These are phyloP conservation scores for Nymphalis urticae DNA, from an alignment of 2,888 invertebrate genomes.

Conservation along the genomic window DNA sequence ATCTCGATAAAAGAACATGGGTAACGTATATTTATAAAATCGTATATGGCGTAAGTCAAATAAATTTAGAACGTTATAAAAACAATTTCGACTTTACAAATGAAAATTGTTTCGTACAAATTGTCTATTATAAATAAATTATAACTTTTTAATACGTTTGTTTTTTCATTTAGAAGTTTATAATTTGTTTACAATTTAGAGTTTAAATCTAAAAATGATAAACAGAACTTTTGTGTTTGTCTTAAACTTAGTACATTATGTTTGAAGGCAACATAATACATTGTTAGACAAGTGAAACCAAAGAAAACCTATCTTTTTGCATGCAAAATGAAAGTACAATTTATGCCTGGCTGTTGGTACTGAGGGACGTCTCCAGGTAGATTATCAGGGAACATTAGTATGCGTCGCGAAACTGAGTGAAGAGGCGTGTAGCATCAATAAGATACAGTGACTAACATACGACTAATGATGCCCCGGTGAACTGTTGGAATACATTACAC, in stretches of 20 bases:
- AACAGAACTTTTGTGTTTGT: neutral
- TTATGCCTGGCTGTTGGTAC: slow-evolving; percentile 30
- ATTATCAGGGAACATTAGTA: slow-evolving; percentile 45
- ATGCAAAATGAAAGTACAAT: slow-evolving; percentile 20
- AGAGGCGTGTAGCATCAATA: slow-evolving; percentile 61
- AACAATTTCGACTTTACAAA: neutral
- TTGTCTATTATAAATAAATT: too few relatives aligned
- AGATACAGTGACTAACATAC: slow-evolving; percentile 57
- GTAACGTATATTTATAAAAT: neutral
- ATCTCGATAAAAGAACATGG: slow-evolving; percentile 4
- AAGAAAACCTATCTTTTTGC: slow-evolving; percentile 13
- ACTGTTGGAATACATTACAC: slow-evolving; percentile 49
- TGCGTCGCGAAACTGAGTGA: slow-evolving; percentile 49
- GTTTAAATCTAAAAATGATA: too few relatives aligned
- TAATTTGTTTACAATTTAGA: too few relatives aligned
- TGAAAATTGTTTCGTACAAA: too few relatives aligned
- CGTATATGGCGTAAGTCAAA: neutral
- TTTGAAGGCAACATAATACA: neutral
- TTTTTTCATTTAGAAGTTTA: too few relatives aligned
- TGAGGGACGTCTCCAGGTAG: slow-evolving; percentile 36
- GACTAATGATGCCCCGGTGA: slow-evolving; percentile 52
- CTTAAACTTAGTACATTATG: neutral
- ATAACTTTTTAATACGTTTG: too few relatives aligned
- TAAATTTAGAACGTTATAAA: neutral
- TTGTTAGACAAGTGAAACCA: slow-evolving; percentile 30